Percentiles rank a stretch among this genome's conserved stretches.
Conservation (phyloP, 2,797 vertebrate genomes). For the Linurgus olivaceus region DNA sequence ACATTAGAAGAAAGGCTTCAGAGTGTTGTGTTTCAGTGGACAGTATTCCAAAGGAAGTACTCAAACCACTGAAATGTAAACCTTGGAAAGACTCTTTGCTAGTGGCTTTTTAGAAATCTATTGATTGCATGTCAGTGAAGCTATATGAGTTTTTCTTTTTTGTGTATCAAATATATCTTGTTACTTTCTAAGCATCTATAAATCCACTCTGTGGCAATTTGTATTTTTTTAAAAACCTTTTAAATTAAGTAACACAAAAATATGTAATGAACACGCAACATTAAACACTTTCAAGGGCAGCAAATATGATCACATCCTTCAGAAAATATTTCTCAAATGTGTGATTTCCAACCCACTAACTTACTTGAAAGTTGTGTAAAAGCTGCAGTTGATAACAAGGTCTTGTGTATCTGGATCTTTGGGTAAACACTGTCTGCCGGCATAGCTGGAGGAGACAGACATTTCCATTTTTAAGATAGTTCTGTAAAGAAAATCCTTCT, state of each 20-base stretch:
- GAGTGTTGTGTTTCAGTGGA: background rate
- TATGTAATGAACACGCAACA: background rate
- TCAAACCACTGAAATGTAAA: background rate
- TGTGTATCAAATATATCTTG: background rate
- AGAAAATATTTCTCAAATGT: conserved; percentile 31
- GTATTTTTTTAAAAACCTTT: background rate
- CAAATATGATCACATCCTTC: background rate
- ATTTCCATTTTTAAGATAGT: background rate
- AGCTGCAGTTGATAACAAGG: conserved; percentile 8
- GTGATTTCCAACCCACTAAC: conserved; percentile 11
- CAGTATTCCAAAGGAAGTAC: background rate
- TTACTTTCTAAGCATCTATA: background rate
- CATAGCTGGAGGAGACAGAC: background rate
- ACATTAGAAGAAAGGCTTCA: background rate
- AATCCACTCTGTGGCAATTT: background rate
- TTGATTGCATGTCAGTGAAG: background rate
- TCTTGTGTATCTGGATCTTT: background rate
- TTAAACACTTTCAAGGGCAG: conserved; percentile 1
- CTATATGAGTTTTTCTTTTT: background rate
- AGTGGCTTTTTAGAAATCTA: background rate
- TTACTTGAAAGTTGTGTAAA: background rate
- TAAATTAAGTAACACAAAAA: conserved; percentile 31
- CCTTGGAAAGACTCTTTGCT: background rate
- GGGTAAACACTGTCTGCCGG: conserved; percentile 10
- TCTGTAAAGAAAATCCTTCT: conserved; percentile 6